Base-by-base conservation (phyloP, 2,797 vertebrate genomes). In the Picus viridis region DNA sequence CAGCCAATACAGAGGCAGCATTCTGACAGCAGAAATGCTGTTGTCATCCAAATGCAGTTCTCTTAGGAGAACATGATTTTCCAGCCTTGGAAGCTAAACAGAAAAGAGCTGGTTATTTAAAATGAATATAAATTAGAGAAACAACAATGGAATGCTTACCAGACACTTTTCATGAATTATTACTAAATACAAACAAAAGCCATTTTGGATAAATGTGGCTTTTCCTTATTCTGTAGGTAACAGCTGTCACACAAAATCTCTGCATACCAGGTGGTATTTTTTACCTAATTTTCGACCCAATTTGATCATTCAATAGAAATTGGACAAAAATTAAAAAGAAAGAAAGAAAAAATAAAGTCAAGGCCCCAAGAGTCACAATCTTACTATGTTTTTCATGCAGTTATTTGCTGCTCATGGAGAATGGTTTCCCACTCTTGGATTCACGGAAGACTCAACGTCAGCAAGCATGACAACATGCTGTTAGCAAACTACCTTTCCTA, bases 1-100 rank as follows among this genome's bases (percentile, higher is more conserved):
- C 53, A 99, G 97, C 99, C 99, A 99, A 97, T 96, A 98, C 8
- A 77, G 96, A 57, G 97, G 78, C 94, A 99, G 92, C 57, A 72
- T 93, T 87, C 96, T 95, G 90, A 99, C 4, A 83, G 97, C 88
- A 80, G 97, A 98, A 96, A 99, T 97, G 95, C 95, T 99, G 97
- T 99, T 99, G 97, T 99, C 98, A 76, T 99, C 98, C 88, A 99
- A 97, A 89, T 94, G 96, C 15, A 99, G 94, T 93, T 99, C 98
- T 97, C 98, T 98, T 96, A 99, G 97, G n/a, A 99, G 98, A 95
- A 99, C 98, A 51, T 99, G 99, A 97, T 99, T 98, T 91, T 97
- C 95, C 91, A 99, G 95, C 43, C 88, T 90, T 58, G 98, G 99
- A 89, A 98, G 83, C 99, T 99, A 96, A 78, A 94, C 65, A 95